Percentiles rank a stretch among this genome's conserved stretches.
phyloP scores from a whole-genome alignment of 2,888 invertebrate species.

The Glyphotaelius pellucidus region DNA sequence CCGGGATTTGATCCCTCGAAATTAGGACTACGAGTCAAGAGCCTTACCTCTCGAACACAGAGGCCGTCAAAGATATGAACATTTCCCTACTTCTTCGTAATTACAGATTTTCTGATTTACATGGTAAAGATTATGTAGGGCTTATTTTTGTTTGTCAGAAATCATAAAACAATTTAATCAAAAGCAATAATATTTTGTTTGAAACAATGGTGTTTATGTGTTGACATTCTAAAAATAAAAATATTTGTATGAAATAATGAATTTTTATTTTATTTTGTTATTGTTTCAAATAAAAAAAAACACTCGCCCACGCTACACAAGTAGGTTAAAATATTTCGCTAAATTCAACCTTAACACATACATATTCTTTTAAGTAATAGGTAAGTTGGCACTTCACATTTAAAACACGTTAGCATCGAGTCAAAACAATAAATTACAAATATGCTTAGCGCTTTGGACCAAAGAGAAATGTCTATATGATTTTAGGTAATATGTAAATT shows the following conservation, averaged over 20 bases:
- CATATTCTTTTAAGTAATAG: neutral
- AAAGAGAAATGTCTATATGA: constrained; percentile 19
- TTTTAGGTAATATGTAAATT: constrained; percentile 29
- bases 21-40: too few species aligned
- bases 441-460: neutral
- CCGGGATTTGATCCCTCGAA: too few species aligned
- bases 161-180: neutral
- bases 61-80: too few species aligned
- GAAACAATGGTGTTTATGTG: neutral
- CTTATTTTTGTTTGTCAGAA: neutral
- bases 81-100: too few species aligned
- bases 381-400: neutral
- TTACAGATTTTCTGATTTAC: too few species aligned
- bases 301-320: neutral
- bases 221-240: too few species aligned
- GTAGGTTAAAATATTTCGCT: neutral
- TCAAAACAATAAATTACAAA: neutral
- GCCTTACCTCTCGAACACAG: too few species aligned
- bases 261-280: neutral
- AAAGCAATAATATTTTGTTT: neutral
- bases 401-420: neutral
- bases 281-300: neutral
- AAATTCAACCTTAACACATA: neutral
- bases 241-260: neutral
- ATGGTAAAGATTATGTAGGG: too few species aligned